Conservation (phyloP, 2,797 vertebrate species). For the Argentina silus region DNA sequence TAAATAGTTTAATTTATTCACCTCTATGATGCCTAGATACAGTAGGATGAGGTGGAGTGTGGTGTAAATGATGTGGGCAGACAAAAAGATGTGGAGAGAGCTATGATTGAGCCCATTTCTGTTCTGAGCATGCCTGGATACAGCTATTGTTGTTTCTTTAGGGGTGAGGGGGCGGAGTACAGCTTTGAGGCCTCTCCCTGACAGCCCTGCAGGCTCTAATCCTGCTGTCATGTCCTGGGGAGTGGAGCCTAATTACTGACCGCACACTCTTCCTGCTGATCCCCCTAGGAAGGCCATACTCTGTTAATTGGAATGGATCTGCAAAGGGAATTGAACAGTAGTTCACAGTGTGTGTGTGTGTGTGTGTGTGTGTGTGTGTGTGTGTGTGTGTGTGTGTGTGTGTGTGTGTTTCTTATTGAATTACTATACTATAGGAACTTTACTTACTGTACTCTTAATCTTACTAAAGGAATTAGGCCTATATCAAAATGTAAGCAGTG, state of each 20-base stretch:
- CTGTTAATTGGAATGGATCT: slow-evolving; percentile 68
- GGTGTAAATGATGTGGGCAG: too few relatives aligned
- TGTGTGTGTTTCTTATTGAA: too few relatives aligned
- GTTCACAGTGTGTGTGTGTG: slow-evolving; percentile 53
- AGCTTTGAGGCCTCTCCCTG: slow-evolving; percentile 62
- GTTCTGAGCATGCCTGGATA: too few relatives aligned
- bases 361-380: slow-evolving; percentile 3
- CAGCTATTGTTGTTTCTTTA: slow-evolving; percentile 35
- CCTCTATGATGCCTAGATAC: too few relatives aligned
- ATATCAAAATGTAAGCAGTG: too few relatives aligned
- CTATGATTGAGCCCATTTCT: too few relatives aligned
- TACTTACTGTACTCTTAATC: too few relatives aligned
- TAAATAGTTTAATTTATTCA: too few relatives aligned
- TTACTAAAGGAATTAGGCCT: too few relatives aligned
- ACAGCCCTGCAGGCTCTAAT: slow-evolving; percentile 59
- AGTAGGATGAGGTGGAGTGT: too few relatives aligned
- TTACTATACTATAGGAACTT: too few relatives aligned
- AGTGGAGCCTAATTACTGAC: slow-evolving; percentile 73
- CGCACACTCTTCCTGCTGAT: slow-evolving; percentile 62
- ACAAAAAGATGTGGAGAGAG: too few relatives aligned
- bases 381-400: slow-evolving; percentile 56
- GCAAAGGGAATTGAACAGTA: slow-evolving; percentile 55
- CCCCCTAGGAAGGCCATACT: slow-evolving; percentile 59
- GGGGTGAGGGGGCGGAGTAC: slow-evolving; percentile 60
- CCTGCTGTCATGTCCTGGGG: slow-evolving; percentile 70